Conservation (phyloP, 37 sponge, comb jelly and placozoan species). For the Cladorhizidae sp. region DNA sequence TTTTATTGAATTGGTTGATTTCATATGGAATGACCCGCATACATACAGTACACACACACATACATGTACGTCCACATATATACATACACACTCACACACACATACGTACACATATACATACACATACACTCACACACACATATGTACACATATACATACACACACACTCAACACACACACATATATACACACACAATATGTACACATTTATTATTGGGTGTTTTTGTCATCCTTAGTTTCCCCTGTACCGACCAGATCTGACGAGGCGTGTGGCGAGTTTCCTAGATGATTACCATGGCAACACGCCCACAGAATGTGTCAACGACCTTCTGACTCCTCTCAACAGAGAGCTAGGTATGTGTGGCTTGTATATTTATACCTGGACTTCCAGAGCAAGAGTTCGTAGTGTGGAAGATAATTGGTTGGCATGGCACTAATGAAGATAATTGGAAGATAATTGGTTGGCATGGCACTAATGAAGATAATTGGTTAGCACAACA, state of each 20-base stretch:
- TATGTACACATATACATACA: background rate
- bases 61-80: no score
- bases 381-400: no score
- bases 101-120: background rate
- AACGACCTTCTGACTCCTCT: constrained; percentile 25
- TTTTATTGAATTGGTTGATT: no score
- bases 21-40: no score
- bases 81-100: no score
- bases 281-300: constrained; percentile 12
- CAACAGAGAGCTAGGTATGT: constrained; percentile 28
- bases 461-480: no score
- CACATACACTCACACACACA: background rate
- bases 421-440: no score
- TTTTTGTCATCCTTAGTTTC: constrained; percentile 1
- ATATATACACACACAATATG: background rate
- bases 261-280: constrained; percentile 11
- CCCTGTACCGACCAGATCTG: constrained; percentile 8
- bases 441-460: no score
- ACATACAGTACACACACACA: no score
- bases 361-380: no score
- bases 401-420: no score
- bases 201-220: background rate
- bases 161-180: background rate
- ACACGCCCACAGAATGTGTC: background rate
- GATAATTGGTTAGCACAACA: no score